phyloP scores from a whole-genome alignment of 2,797 vertebrate species.

The Sorex maritimensis region DNA sequence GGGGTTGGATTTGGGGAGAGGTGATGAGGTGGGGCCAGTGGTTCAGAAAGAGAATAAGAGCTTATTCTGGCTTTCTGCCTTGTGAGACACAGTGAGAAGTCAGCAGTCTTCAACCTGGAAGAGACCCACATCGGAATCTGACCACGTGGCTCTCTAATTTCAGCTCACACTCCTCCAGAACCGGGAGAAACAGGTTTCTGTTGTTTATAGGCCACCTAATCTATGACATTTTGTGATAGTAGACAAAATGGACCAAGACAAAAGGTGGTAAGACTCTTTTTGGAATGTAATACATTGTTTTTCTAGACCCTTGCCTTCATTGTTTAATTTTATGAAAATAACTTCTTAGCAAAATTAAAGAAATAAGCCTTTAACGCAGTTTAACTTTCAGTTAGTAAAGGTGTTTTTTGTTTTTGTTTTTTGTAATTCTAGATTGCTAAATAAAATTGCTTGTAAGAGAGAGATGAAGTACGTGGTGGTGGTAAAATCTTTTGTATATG shows the following conservation, averaged over 20 bases:
- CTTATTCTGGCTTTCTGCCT: background rate
- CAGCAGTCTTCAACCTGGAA: background rate
- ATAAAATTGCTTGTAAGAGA: slow-evolving; percentile 25
- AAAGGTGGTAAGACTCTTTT: background rate
- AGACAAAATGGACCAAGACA: background rate
- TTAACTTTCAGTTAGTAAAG: slow-evolving; percentile 29
- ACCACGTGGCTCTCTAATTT: background rate
- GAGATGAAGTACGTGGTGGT: background rate
- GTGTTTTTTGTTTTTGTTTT: background rate
- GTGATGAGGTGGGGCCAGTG: background rate
- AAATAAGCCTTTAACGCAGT: background rate
- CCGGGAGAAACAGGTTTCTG: background rate
- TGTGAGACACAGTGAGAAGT: background rate
- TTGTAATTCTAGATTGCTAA: slow-evolving; percentile 41
- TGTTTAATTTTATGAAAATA: slow-evolving; percentile 45
- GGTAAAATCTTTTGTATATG: background rate
- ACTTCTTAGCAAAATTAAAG: slow-evolving; percentile 43
- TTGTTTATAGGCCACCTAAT: background rate
- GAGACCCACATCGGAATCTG: background rate
- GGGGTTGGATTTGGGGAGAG: background rate
- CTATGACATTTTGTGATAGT: background rate
- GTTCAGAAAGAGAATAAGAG: background rate
- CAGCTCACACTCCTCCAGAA: background rate
- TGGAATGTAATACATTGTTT: background rate
- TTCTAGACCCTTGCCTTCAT: slow-evolving; percentile 36